Conservation (phyloP, 2,888 invertebrate genomes). For the Ophion ventricosus region DNA sequence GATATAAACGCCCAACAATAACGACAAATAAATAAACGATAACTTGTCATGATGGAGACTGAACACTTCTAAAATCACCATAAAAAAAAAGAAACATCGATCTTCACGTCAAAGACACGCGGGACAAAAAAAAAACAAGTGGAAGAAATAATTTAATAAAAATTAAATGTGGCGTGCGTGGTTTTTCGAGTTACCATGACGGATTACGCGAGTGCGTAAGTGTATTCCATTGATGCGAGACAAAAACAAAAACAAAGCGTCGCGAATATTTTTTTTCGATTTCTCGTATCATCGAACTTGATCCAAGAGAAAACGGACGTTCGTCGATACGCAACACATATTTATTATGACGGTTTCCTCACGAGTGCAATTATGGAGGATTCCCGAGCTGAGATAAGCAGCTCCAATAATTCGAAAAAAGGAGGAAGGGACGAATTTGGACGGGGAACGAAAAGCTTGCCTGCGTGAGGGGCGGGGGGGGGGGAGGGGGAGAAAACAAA, state of each 20-base stretch:
- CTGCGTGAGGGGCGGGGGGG: not conserved
- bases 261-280: not conserved
- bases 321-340: not conserved
- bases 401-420: not conserved
- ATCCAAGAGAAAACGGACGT: not conserved
- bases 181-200: conserved; percentile 20
- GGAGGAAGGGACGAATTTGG: conserved; percentile 23
- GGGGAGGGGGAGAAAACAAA: not conserved
- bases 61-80: not conserved
- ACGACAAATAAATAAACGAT: not conserved
- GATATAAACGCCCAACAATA: not conserved
- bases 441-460: not conserved
- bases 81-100: not conserved
- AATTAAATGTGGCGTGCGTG: conserved; percentile 40
- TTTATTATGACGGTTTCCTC: conserved; percentile 28
- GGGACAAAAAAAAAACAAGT: conserved; percentile 12
- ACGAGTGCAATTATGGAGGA: conserved; percentile 47
- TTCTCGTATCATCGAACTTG: not conserved
- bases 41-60: not conserved
- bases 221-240: conserved; percentile 1
- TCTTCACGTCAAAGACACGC: not conserved
- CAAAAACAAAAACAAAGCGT: not conserved
- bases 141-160: not conserved
- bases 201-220: conserved; percentile 41
- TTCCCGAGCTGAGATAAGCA: conserved; percentile 50